Evolutionary conservation across 2,113 vertebrate genomes (phyloP).

Genomic region (Hirundichthys speculiger): DNA sequence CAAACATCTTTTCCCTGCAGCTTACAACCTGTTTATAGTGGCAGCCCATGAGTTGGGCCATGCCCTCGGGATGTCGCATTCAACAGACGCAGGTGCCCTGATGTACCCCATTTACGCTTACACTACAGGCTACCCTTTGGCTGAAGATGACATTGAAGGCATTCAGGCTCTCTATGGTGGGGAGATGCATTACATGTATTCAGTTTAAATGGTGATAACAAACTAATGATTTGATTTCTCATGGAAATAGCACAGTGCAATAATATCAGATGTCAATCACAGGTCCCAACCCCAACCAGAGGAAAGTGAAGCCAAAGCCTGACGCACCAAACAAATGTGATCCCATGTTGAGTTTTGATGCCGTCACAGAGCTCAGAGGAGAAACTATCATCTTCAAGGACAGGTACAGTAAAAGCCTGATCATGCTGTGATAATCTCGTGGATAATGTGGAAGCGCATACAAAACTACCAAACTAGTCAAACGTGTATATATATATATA

Average conservation of each 20-base stretch:
- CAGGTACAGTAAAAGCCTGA: constrained; percentile 60
- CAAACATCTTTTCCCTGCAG: constrained; percentile 63
- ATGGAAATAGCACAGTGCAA: neutral
- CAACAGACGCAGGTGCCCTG: constrained; percentile 88
- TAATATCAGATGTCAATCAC: constrained; percentile 25
- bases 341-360: constrained; percentile 78
- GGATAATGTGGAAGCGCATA: no score
- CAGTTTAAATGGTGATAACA: neutral
- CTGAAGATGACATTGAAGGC: constrained; percentile 91
- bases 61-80: constrained; percentile 92
- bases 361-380: constrained; percentile 80
- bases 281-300: constrained; percentile 76
- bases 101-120: constrained; percentile 96
- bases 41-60: constrained; percentile 96
- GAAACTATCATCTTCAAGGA: constrained; percentile 84
- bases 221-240: neutral
- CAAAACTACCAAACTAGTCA: no score
- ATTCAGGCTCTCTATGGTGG: constrained; percentile 95
- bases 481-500: no score
- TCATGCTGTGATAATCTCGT: neutral
- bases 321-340: constrained; percentile 81
- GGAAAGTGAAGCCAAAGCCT: constrained; percentile 76
- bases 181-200: neutral
- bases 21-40: constrained; percentile 93
- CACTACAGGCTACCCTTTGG: constrained; percentile 80